phyloP scores from a whole-genome alignment of 2,797 vertebrate species.

The Silurus lanzhouensis region DNA sequence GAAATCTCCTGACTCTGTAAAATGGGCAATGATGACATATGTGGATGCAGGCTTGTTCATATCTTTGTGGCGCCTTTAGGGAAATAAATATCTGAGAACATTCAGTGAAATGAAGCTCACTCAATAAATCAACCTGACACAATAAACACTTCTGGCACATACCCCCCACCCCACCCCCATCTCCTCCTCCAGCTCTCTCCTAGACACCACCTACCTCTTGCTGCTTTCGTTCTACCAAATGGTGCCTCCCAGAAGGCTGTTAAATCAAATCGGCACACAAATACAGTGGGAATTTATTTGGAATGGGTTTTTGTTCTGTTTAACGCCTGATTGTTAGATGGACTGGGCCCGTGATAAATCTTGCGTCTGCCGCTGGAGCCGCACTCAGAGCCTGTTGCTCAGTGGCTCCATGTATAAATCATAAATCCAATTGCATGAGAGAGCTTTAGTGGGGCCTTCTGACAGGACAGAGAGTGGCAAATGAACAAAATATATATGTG shows the following conservation, averaged over 20 bases:
- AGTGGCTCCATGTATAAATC: slow-evolving; percentile 62
- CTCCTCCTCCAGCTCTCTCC: slow-evolving; percentile 73
- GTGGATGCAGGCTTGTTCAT: slow-evolving; percentile 99
- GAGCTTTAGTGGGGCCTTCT: slow-evolving; percentile 51
- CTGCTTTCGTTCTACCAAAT: slow-evolving; percentile 97
- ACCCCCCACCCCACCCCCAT: slow-evolving; percentile 69
- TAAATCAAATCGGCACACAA: slow-evolving; percentile 99
- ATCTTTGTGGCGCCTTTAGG: slow-evolving; percentile 99
- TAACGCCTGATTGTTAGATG: slow-evolving; percentile 97
- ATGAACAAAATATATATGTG: slow-evolving; percentile 53
- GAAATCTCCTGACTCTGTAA: slow-evolving; percentile 99
- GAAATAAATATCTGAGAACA: slow-evolving; percentile 99
- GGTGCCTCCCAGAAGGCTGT: slow-evolving; percentile 97
- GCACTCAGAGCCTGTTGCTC: slow-evolving; percentile 68
- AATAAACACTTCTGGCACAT: slow-evolving; percentile 99
- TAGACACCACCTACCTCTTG: slow-evolving; percentile 95
- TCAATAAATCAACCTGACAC: slow-evolving; percentile 99
- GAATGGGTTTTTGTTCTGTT: slow-evolving; percentile 99
- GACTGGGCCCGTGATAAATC: slow-evolving; percentile 91
- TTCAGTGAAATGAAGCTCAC: slow-evolving; percentile 99
- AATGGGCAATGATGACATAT: slow-evolving; percentile 99
- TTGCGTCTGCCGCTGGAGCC: slow-evolving; percentile 65
- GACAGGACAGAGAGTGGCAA: slow-evolving; percentile 54
- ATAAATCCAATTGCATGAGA: slow-evolving; percentile 55
- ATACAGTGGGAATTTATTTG: slow-evolving; percentile 99